A percentile compares a stretch with the other conserved stretches of the same genome.
Evolutionary conservation across 1,140 invertebrate genomes (phyloP).

Genomic region (Drosophila parvula): DNA sequence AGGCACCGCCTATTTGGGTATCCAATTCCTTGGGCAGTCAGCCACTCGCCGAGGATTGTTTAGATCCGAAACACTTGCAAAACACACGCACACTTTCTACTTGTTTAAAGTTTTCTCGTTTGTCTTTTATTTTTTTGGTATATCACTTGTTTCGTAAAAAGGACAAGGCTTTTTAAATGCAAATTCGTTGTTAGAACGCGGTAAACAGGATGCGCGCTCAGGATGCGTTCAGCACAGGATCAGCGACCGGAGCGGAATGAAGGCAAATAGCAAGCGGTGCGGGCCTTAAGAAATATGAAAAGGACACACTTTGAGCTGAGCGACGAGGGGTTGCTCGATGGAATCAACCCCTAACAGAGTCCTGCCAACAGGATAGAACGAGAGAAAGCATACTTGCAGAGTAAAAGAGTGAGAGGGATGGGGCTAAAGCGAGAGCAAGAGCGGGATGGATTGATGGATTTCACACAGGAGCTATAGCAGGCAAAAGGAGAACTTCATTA

Average conservation of each 20-base stretch:
- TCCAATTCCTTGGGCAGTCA: slow-evolving; percentile 67
- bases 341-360: slow-evolving; percentile 62
- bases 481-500: slow-evolving; percentile 75
- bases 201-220: slow-evolving; percentile 40
- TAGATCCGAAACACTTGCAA: slow-evolving; percentile 1
- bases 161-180: slow-evolving; percentile 16
- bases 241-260: slow-evolving; percentile 81
- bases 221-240: slow-evolving; percentile 68
- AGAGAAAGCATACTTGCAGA: slow-evolving; percentile 22
- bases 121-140: slow-evolving; percentile 2
- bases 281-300: slow-evolving; percentile 81
- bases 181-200: slow-evolving; percentile 27
- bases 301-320: slow-evolving; percentile 47
- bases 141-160: slow-evolving; percentile 47
- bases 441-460: slow-evolving; percentile 31
- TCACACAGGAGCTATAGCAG: slow-evolving; percentile 34
- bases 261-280: slow-evolving; percentile 57
- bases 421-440: slow-evolving; percentile 7
- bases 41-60: slow-evolving; percentile 25
- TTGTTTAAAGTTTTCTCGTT: slow-evolving; percentile 9
- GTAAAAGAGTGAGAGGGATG: slow-evolving; percentile 11
- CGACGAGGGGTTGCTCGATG: slow-evolving; percentile 44
- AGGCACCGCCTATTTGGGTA: slow-evolving; percentile 66
- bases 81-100: slow-evolving; percentile 23
- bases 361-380: slow-evolving; percentile 11